A percentile compares a stretch with the other conserved stretches of the same genome.
phyloP scores from a whole-genome alignment of 2,113 vertebrate species.

The Ameiurus melas region DNA sequence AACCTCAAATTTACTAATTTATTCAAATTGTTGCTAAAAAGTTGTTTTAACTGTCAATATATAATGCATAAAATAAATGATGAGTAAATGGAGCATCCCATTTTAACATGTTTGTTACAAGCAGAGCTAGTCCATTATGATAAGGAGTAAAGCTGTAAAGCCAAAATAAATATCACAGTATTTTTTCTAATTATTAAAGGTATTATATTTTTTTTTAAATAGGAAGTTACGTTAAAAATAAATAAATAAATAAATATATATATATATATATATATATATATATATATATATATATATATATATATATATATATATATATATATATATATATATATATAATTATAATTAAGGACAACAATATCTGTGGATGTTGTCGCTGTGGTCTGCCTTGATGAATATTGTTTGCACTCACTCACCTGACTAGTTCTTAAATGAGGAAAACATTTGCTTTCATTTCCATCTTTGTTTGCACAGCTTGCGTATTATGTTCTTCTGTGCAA shows the following conservation, averaged over 20 bases:
- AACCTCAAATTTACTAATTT: neutral
- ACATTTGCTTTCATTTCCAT: neutral
- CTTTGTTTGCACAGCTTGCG: neutral
- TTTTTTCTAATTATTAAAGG: neutral
- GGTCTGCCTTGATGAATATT: neutral
- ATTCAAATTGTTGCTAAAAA: neutral
- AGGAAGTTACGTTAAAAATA: neutral
- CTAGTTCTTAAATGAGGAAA: neutral
- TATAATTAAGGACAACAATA: neutral
- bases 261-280: too few relatives aligned
- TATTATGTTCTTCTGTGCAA: neutral
- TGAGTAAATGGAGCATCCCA: too few relatives aligned
- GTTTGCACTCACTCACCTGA: neutral
- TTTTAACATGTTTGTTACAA: neutral
- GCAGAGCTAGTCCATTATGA: neutral
- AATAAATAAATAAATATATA: too few relatives aligned
- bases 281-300: too few relatives aligned
- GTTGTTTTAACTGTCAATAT: too few relatives aligned
- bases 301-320: too few relatives aligned
- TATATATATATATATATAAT: too few relatives aligned
- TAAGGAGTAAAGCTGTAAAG: neutral
- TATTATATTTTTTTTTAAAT: neutral
- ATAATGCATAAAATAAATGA: too few relatives aligned
- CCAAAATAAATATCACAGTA: neutral
- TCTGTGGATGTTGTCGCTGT: neutral